Base-by-base conservation (phyloP, 2,113 vertebrate genomes). In the Trichomycterus rosablanca region DNA sequence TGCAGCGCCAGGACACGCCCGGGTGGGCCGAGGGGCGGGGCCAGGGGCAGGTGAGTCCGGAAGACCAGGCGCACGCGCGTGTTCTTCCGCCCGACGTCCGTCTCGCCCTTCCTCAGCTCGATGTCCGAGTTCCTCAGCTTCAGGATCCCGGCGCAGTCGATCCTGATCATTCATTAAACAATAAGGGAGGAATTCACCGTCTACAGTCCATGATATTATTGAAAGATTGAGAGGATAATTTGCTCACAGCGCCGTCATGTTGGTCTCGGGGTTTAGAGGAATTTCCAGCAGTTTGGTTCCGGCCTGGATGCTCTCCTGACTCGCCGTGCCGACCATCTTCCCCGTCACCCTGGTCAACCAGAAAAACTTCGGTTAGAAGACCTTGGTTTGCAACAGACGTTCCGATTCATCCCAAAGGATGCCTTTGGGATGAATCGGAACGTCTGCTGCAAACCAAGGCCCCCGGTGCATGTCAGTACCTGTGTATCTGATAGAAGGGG, bases 111-210 rank as follows among this genome's bases (percentile, higher is more conserved):
- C 63, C 93, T 84, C 48, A 95, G 84, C 76, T 95, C 93, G 2
- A 95, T 95, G 83, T 95, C 92, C 0, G 92, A 95, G 76, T 95
- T 95, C 60, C 93, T 87, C 69, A 95, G 80, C 78, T 95, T 95
- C 74, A 95, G 80, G 67, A 95, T 95, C 34, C 93, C 93, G 0
- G 93, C 93, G 26, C 93, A 95, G 79, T 95, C 93, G 7, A 95
- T 94, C 61, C 92, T 95, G 62, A 49, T 2, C 39, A n/a, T n/a
- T n/a, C n/a, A n/a, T n/a, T n/a, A 43, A 35, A 35, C 9, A 59
- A 1, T 7, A 1, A 24, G n/a, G 7, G 7, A 40, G 44, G 43
- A 45, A 40, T 26, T 23, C 32, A 34, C 30, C 26, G 26, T 30
- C 7, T 30, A 4, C 26, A 30, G 26, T 30, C 26, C n/a, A n/a